These are phyloP conservation scores for Drosophila rhopaloa DNA, from an alignment of 1,140 invertebrate species.

Conservation along the genomic window DNA sequence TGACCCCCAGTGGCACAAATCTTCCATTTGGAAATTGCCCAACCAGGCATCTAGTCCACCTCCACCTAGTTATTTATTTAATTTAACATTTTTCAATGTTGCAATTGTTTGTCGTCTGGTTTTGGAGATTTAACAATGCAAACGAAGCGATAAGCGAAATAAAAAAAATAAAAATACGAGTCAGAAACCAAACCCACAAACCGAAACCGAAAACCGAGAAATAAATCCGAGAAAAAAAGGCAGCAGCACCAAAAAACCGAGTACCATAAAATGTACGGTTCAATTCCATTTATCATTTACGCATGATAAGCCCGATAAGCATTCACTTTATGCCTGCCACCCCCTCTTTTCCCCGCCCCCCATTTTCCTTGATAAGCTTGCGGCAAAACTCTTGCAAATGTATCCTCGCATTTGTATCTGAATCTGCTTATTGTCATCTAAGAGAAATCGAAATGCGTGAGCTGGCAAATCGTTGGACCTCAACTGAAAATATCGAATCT, in stretches of 20 bases:
- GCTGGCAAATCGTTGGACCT: constrained; percentile 13
- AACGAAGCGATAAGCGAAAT: constrained; percentile 34
- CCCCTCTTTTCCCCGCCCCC: neutral
- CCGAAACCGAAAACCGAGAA: constrained; percentile 39
- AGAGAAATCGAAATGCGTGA: constrained; percentile 24
- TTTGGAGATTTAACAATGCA: constrained; percentile 46
- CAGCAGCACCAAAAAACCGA: constrained; percentile 6
- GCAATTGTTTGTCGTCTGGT: constrained; percentile 47
- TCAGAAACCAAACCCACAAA: constrained; percentile 20
- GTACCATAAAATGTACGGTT: constrained; percentile 30
- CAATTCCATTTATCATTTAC: constrained; percentile 73
- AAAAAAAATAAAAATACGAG: neutral
- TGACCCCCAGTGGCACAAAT: constrained; percentile 13
- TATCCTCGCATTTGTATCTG: constrained; percentile 39
- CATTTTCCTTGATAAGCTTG: constrained; percentile 11
- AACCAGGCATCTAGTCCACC: constrained; percentile 6
- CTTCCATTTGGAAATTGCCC: constrained; percentile 24
- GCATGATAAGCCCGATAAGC: constrained; percentile 70
- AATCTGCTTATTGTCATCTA: constrained; percentile 56
- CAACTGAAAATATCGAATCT: constrained; percentile 20
- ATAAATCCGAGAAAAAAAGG: constrained; percentile 9
- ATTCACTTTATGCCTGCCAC: constrained; percentile 39
- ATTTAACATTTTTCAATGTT: constrained; percentile 42
- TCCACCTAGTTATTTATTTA: constrained; percentile 32
- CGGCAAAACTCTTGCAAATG: constrained; percentile 28